Percentiles rank a stretch among this genome's conserved stretches.
These are phyloP conservation scores for Caradrina clavipalpis DNA, from an alignment of 2,888 invertebrate species.

Conservation along the genomic window DNA sequence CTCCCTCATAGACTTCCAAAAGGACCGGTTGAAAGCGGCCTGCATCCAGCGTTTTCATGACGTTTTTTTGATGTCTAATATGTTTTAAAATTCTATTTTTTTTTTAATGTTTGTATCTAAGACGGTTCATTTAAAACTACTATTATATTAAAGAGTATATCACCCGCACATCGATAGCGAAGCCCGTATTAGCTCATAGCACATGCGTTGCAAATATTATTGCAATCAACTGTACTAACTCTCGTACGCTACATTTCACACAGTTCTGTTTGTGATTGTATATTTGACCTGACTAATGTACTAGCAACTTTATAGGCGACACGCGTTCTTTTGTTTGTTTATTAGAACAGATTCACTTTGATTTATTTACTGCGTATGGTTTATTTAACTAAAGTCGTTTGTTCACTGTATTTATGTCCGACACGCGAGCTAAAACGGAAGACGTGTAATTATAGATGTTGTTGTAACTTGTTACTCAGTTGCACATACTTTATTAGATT, in stretches of 20 bases:
- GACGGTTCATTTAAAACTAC: no score
- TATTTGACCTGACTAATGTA: not conserved
- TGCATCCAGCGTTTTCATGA: no score
- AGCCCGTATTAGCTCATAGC: not conserved
- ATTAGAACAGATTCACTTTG: conserved; percentile 13
- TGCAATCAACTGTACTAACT: conserved; percentile 8
- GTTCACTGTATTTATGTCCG: conserved; percentile 5
- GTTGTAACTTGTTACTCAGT: conserved; percentile 1
- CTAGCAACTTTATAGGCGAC: conserved; percentile 13
- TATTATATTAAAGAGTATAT: no score
- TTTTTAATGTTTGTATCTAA: no score
- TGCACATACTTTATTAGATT: not conserved
- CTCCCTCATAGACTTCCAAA: no score
- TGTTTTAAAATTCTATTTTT: no score
- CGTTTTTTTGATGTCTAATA: no score
- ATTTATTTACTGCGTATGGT: conserved; percentile 23
- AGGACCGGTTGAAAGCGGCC: no score
- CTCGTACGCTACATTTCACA: conserved; percentile 1
- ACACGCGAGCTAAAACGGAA: not conserved
- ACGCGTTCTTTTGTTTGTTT: conserved; percentile 18
- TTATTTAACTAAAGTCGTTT: conserved; percentile 14
- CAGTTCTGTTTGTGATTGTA: conserved; percentile 13
- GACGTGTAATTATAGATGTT: conserved; percentile 24
- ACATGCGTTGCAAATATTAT: conserved; percentile 4
- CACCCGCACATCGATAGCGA: no score